These are phyloP conservation scores for Drosophila watanabei DNA, from an alignment of 1,140 invertebrate genomes.

Conservation along the genomic window DNA sequence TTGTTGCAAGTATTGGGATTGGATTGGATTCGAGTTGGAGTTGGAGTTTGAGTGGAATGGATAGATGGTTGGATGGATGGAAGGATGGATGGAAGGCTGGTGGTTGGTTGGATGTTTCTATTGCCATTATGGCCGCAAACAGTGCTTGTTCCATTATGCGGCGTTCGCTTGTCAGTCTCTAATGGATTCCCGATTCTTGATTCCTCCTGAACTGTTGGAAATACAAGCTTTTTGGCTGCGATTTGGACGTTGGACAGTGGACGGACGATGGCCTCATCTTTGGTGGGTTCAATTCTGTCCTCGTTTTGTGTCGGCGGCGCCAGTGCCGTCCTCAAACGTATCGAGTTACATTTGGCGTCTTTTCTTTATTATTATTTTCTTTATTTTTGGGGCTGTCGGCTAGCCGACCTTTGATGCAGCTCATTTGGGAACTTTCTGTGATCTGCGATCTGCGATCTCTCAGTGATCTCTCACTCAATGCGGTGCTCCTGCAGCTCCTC, in stretches of 20 bases:
- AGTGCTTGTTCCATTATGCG: conserved; percentile 77
- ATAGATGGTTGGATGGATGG: conserved; percentile 28
- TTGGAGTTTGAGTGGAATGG: conserved; percentile 8
- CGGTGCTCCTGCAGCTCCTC: conserved; percentile 9
- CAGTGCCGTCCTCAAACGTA: conserved; percentile 63
- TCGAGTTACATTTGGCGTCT: conserved; percentile 69
- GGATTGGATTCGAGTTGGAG: conserved; percentile 51
- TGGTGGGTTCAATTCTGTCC: conserved; percentile 19
- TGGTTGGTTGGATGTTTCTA: conserved; percentile 58
- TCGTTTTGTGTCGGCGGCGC: conserved; percentile 46
- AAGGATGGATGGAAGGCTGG: conserved; percentile 29
- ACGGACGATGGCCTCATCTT: conserved; percentile 28
- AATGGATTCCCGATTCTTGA: conserved; percentile 59
- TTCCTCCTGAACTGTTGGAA: conserved; percentile 22
- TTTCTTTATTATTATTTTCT: not conserved
- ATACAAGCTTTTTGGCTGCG: conserved; percentile 58
- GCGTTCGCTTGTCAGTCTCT: conserved; percentile 69
- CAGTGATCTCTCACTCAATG: conserved; percentile 14
- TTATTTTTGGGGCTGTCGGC: conserved; percentile 26
- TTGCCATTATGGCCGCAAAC: conserved; percentile 71
- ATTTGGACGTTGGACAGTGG: conserved; percentile 9
- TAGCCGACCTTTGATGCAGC: conserved; percentile 62
- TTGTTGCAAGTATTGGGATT: conserved; percentile 59
- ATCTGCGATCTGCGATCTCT: conserved; percentile 3
- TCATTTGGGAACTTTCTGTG: conserved; percentile 21